Evolutionary conservation across 2,797 vertebrate genomes (phyloP), one percentile per base, ranked within the genome.

Genomic region (Oreochromis mossambicus): DNA sequence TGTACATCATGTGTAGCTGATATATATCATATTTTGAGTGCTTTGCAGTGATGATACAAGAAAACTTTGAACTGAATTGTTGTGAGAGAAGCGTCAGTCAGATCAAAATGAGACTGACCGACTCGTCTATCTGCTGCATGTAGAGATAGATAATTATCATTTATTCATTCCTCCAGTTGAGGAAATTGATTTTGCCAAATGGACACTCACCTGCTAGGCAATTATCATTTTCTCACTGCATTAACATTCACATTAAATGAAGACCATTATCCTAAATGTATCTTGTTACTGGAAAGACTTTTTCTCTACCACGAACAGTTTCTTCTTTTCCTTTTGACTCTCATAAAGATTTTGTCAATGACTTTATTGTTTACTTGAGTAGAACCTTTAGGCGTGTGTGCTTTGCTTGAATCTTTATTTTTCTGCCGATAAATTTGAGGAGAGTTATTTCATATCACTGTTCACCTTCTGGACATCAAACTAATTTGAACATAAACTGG

Each of bases 131-230:
- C 68, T n/a, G 68, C 43, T 50, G 43, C 70, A 29, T 8, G 8
- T 46, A 6, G 21, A 26, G 66, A 46, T 75, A 46, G 19, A 50
- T 50, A 32, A 2, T 50, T 75, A 50, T 0, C 17, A 50, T 10
- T 50, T 75, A 50, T 50, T 75, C 6, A 50, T 50, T 75, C 70
- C 10, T 75, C 17, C 46, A 75, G 4, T 75, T 32, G 2, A 13
- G 46, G 46, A 13, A 75, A 75, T 75, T 32, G 70, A 75, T 50
- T 75, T 32, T 50, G 26, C 46, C 17, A 50, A 50, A 75, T 75
- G 46, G 46, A 75, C 29, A 48, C 46, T 34, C 70, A 75, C 68
- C 68, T 75, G 68, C 5, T 5, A 0, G 15, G 15, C 21, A 43
- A 9, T 14, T 15, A 6, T 43, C 5, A 2, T 43, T 43, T 43